phyloP scores from a whole-genome alignment of 2,113 vertebrate species.

The Emberiza fucata region DNA sequence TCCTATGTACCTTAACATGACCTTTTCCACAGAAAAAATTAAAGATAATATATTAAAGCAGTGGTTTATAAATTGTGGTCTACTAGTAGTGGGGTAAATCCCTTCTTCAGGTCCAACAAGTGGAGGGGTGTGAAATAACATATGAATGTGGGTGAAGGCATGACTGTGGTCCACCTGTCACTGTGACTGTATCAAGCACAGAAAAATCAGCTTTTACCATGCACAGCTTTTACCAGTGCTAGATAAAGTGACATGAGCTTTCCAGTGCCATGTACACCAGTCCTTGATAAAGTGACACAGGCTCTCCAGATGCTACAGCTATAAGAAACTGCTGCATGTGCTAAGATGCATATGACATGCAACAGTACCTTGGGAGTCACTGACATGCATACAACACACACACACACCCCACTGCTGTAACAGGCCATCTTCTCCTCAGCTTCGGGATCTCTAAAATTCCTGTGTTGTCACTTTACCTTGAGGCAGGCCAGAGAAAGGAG shows the following conservation, averaged over 20 bases:
- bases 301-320: not conserved
- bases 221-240: too few relatives aligned
- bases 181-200: not conserved
- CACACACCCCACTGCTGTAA: not conserved
- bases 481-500: not conserved
- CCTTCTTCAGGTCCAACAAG: not conserved
- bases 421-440: fast-evolving
- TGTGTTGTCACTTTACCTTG: not conserved
- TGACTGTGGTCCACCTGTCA: not conserved
- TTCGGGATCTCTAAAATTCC: not conserved
- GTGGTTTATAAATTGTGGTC: not conserved
- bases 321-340: not conserved
- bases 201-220: not conserved
- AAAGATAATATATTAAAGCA: not conserved
- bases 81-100: not conserved
- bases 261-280: not conserved
- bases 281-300: not conserved
- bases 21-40: not conserved
- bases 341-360: fast-evolving
- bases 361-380: not conserved
- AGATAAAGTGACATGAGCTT: not conserved
- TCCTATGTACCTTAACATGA: not conserved
- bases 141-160: not conserved
- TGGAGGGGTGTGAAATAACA: not conserved
- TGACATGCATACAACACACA: not conserved